Base-by-base conservation (phyloP, 2,888 invertebrate genomes). In the Germaria angustata region DNA sequence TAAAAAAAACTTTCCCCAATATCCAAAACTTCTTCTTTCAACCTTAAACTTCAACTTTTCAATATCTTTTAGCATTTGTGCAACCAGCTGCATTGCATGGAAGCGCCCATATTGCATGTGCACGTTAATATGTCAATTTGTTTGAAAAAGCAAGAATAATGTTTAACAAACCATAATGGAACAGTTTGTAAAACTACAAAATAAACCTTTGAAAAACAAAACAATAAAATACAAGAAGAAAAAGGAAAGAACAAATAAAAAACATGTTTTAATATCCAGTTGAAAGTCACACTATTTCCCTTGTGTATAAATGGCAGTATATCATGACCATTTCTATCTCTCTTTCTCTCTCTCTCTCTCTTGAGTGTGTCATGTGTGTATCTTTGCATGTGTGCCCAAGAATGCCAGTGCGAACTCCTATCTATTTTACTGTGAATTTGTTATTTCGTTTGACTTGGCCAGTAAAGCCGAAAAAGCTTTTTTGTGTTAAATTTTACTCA, bases 241-340 rank as follows among this genome's bases (percentile, higher is more conserved):
- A n/a, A 34, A 49, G 15, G 20, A 32, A 1, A 20, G 9, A 59
- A 24, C 36, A 53, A 76, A 44, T 61, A 77, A 53, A 73, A 55
- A 49, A 17, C 66, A 68, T 78, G 55, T 77, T 81, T n/a, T n/a
- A 68, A 73, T 68, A 77, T 73, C 63, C 59, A 65, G 69, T 69
- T 75, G 68, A 65, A 81, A 78, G 78, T 63, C 73, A 59, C 78
- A 81, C 68, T 63, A 65, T 75, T 81, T 81, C 78, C 78, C 69
- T 44, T 65, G 78, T 57, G 81, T 44, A 15, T n/a, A 66, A 39
- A 28, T 9, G n/a, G 46, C 36, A 34, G 34, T 36, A 15, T 44
- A n/a, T n/a, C n/a, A n/a, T n/a, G n/a, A n/a, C n/a, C n/a, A n/a
- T n/a, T n/a, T n/a, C n/a, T n/a, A n/a, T n/a, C n/a, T n/a, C n/a